phyloP scores from a whole-genome alignment of 2,797 vertebrate genomes.

The Acanthurus lineatus region DNA sequence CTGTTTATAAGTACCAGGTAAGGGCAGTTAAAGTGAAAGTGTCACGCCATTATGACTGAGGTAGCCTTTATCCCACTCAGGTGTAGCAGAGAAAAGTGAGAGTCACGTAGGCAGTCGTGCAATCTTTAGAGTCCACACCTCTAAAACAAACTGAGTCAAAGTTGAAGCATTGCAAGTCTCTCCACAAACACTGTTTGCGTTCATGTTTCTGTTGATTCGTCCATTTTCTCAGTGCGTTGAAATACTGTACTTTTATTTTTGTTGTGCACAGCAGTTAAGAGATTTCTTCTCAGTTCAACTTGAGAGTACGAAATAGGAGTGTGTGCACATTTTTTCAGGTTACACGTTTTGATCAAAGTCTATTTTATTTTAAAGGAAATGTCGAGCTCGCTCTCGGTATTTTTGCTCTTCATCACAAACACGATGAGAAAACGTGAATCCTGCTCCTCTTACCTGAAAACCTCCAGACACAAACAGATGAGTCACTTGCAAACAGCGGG shows the following conservation, averaged over 20 bases:
- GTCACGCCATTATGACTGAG: too few relatives aligned
- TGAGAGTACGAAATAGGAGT: neutral
- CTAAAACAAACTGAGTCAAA: neutral
- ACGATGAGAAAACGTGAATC: neutral
- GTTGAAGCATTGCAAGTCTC: neutral
- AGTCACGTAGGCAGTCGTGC: too few relatives aligned
- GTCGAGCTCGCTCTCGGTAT: neutral
- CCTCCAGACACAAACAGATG: neutral
- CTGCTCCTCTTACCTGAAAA: conserved; percentile 48
- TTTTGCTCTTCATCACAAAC: neutral
- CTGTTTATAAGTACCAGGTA: too few relatives aligned
- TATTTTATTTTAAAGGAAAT: conserved; percentile 5
- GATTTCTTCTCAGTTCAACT: too few relatives aligned
- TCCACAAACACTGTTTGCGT: neutral
- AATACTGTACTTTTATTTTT: neutral
- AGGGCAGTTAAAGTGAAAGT: too few relatives aligned
- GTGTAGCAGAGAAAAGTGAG: too few relatives aligned
- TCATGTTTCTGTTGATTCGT: neutral
- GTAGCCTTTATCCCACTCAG: too few relatives aligned
- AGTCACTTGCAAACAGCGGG: neutral
- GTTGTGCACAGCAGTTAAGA: neutral
- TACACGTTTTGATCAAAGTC: conserved; percentile 54
- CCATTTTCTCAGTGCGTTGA: neutral
- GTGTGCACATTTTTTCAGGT: neutral
- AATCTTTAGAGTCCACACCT: too few relatives aligned